A percentile compares a stretch with the other conserved stretches of the same genome.
These are phyloP conservation scores for Drosophila busckii DNA, from an alignment of 1,140 invertebrate species.

Conservation along the genomic window DNA sequence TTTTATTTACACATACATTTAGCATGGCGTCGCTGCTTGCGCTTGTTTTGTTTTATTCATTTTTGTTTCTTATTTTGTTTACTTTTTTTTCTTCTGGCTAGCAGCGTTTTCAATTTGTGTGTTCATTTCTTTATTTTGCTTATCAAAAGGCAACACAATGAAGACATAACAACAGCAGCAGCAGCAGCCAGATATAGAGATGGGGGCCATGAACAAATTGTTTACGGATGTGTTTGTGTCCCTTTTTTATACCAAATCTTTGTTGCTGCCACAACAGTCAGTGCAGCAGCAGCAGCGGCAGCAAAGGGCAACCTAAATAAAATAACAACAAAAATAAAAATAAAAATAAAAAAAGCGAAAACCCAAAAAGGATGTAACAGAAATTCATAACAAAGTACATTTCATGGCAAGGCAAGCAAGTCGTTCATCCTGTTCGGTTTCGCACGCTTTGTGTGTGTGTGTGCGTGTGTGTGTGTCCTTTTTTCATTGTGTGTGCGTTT, in stretches of 20 bases:
- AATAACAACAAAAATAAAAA: neutral
- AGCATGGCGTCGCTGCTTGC: neutral
- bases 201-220: slow-evolving; percentile 68
- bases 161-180: slow-evolving; percentile 26
- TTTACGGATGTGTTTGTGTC: slow-evolving; percentile 74
- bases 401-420: slow-evolving; percentile 57
- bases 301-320: slow-evolving; percentile 18
- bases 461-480: slow-evolving; percentile 2
- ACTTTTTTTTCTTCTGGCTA: slow-evolving; percentile 28
- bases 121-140: slow-evolving; percentile 71
- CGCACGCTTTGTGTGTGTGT: neutral
- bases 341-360: slow-evolving; percentile 27
- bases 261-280: slow-evolving; percentile 21
- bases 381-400: slow-evolving; percentile 75
- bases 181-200: neutral
- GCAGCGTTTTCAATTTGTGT: slow-evolving; percentile 52
- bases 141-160: slow-evolving; percentile 51
- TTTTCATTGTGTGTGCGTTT: slow-evolving; percentile 15
- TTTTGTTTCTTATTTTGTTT: slow-evolving; percentile 15
- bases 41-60: slow-evolving; percentile 36
- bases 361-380: slow-evolving; percentile 59
- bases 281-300: slow-evolving; percentile 26
- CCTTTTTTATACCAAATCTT: slow-evolving; percentile 46
- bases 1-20: slow-evolving; percentile 18
- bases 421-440: slow-evolving; percentile 36